phyloP scores from a whole-genome alignment of 2,113 vertebrate genomes.

The Herpailurus yagouaroundi region DNA sequence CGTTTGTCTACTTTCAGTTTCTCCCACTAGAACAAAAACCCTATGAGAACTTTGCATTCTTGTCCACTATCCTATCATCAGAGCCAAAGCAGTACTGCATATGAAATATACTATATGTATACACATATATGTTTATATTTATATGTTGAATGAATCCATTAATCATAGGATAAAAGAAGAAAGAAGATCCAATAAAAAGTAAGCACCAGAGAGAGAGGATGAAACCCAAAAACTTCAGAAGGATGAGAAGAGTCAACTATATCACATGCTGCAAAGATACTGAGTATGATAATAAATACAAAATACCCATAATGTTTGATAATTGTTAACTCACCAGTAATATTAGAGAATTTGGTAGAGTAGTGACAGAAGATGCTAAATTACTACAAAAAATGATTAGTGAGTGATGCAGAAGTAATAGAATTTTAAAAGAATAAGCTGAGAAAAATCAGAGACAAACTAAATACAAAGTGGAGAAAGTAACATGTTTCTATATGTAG shows the following conservation, averaged over 20 bases:
- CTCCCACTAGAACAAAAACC: background rate
- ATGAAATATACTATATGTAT: slow-evolving; percentile 5
- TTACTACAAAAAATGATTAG: background rate
- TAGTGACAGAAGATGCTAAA: background rate
- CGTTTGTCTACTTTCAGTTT: slow-evolving; percentile 28
- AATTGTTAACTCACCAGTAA: slow-evolving; percentile 22
- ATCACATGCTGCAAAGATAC: background rate
- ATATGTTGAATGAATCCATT: background rate
- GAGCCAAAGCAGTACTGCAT: background rate
- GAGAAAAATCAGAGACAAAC: slow-evolving; percentile 45
- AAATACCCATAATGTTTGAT: background rate
- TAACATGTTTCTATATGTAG: slow-evolving; percentile 45
- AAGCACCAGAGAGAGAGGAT: background rate
- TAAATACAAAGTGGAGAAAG: background rate
- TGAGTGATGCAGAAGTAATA: background rate
- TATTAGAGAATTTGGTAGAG: background rate
- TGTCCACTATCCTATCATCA: background rate
- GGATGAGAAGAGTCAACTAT: background rate
- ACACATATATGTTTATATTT: background rate
- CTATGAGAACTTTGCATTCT: slow-evolving; percentile 17
- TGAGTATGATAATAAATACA: background rate
- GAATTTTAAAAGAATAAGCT: slow-evolving; percentile 29
- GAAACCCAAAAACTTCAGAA: background rate
- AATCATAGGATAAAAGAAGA: background rate
- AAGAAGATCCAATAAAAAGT: slow-evolving; percentile 12